Percentiles rank a stretch among this genome's conserved stretches.
Conservation (phyloP, 2,888 invertebrate genomes). For the Chirona hameri region DNA sequence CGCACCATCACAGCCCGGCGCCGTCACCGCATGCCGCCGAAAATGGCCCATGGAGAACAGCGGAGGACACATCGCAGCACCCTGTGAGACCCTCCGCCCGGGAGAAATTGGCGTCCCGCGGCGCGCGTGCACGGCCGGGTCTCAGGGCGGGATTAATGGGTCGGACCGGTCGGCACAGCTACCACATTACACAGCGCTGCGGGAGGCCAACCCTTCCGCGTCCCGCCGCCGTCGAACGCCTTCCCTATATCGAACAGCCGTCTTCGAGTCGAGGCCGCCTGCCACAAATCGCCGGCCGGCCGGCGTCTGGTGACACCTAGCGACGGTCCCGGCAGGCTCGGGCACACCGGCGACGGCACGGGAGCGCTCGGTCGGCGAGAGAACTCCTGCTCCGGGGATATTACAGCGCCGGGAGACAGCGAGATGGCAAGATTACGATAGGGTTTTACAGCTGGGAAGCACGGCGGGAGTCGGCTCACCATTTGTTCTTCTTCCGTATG, state of each 20-base stretch:
- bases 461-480: constrained; percentile 57
- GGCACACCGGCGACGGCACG: neutral
- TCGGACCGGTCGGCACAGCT: neutral
- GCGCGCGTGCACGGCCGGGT: neutral
- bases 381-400: no score
- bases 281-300: neutral
- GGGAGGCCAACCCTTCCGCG: constrained; percentile 5
- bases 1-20: no score
- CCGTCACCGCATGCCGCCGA: no score
- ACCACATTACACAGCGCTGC: neutral
- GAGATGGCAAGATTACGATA: no score
- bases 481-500: constrained; percentile 97
- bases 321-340: constrained; percentile 45
- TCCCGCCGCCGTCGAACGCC: neutral
- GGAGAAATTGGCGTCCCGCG: neutral
- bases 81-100: neutral
- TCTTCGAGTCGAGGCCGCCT: neutral
- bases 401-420: no score
- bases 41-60: neutral
- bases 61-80: neutral
- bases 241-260: neutral
- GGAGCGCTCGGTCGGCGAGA: neutral
- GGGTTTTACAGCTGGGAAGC: no score
- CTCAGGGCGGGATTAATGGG: neutral
- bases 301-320: neutral